phyloP scores from a whole-genome alignment of 1,140 invertebrate genomes.

The Drosophila triauraria region DNA sequence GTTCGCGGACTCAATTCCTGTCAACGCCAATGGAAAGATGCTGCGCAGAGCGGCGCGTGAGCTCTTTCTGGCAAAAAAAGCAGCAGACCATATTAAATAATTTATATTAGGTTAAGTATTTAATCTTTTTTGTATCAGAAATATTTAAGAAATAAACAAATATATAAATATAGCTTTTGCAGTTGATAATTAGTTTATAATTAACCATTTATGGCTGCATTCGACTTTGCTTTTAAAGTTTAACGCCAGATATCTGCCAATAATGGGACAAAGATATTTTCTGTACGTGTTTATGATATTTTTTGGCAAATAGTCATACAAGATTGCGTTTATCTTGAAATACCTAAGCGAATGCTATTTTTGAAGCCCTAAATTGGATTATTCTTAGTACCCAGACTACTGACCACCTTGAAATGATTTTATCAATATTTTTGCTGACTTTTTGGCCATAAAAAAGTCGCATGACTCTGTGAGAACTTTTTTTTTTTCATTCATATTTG shows the following conservation, averaged over 20 bases:
- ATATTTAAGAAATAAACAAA: too few species aligned
- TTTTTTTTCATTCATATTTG: too few species aligned
- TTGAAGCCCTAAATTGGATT: background rate
- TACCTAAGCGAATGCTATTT: background rate
- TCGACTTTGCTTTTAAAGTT: too few species aligned
- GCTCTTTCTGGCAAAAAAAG: background rate
- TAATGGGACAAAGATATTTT: too few species aligned
- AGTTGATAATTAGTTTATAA: too few species aligned
- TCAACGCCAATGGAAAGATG: background rate
- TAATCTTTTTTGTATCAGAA: too few species aligned
- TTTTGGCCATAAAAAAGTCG: background rate
- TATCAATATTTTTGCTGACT: background rate
- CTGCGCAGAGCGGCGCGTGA: background rate
- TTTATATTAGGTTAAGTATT: too few species aligned
- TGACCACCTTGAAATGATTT: background rate
- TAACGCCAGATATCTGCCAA: too few species aligned
- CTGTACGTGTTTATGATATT: background rate
- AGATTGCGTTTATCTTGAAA: background rate
- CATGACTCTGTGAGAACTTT: too few species aligned
- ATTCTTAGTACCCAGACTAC: background rate
- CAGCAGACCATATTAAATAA: background rate
- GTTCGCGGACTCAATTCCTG: background rate
- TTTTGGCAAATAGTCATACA: background rate
- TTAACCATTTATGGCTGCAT: too few species aligned
- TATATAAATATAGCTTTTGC: too few species aligned